Base-by-base conservation (phyloP, 2,797 vertebrate genomes). In the Allobates femoralis region DNA sequence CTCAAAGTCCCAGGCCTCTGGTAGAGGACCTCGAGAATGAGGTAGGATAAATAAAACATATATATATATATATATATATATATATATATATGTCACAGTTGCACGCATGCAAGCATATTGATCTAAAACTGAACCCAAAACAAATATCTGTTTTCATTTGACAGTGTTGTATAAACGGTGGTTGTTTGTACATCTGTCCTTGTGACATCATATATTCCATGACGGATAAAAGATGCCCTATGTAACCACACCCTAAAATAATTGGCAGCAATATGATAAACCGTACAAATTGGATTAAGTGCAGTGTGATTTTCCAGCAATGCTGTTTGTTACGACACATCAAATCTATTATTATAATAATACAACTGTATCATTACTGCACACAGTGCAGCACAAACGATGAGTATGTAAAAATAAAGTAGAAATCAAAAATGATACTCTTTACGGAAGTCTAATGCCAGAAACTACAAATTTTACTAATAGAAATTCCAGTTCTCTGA, bases 331-430 rank as follows among this genome's bases (percentile, higher is more conserved):
- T 85, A 79, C 71, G 84, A 50, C 51, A 85, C 64, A 85, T 66
- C n/a, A 69, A 32, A 12, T 26, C 50, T 85, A 75, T 85, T 85
- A 85, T 85, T 85, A 46, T 71, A 53, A 85, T 56, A 85, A 85
- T 75, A 85, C 62, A 85, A 79, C 84, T 85, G 84, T 85, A 85
- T 79, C 84, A 85, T 85, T 85, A 85, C 46, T 85, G 64, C 50
- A 79, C 78, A 85, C 76, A 79, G 19, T 71, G 71, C 76, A 60
- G 26, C 26, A 78, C 1, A 1, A 58, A 56, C 7, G 56, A 66
- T 15, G 58, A 21, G 23, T 64, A 77, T 53, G 46, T 37, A 53
- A 74, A 74, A 83, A 74, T 56, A 58, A 16, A 73, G 66, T 51
- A 28, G 34, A 56, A n/a, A 55, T 58, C 73, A 21, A 41, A 83